Percentiles rank a stretch among this genome's conserved stretches.
Conservation (phyloP, 2,888 invertebrate genomes). For the Xanthia icteritia region DNA sequence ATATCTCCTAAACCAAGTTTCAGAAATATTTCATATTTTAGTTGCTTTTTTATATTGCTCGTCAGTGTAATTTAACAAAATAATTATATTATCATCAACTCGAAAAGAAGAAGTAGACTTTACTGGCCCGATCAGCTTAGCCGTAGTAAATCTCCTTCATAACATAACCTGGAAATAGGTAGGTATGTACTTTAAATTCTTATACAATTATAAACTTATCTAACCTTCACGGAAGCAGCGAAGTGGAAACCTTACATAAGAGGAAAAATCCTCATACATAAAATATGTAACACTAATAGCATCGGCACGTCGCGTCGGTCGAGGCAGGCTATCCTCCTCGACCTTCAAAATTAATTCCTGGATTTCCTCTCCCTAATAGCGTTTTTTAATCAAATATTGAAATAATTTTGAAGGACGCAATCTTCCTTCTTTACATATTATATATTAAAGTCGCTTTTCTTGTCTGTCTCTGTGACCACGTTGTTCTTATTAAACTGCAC, state of each 20-base stretch:
- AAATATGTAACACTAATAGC: conserved; percentile 21
- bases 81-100: too few relatives aligned
- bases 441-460: too few relatives aligned
- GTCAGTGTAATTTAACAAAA: too few relatives aligned
- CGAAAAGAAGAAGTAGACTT: background rate
- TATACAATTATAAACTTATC: conserved; percentile 21
- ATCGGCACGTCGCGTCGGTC: background rate
- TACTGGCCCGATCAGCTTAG: too few relatives aligned
- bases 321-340: conserved; percentile 4
- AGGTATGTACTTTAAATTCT: conserved; percentile 7
- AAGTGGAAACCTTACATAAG: conserved; percentile 39
- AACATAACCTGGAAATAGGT: background rate
- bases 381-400: conserved; percentile 41
- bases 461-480: too few relatives aligned
- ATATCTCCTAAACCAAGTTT: too few relatives aligned
- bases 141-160: background rate
- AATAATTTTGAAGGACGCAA: conserved; percentile 23
- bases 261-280: conserved; percentile 31
- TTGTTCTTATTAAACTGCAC: too few relatives aligned
- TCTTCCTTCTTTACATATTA: conserved; percentile 2
- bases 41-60: too few relatives aligned
- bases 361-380: conserved; percentile 17
- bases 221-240: conserved; percentile 22
- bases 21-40: too few relatives aligned
- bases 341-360: conserved; percentile 7